A percentile compares a stretch with the other conserved stretches of the same genome.
Evolutionary conservation across 1,140 invertebrate species (phyloP).

Genomic region (Mya arenaria): DNA sequence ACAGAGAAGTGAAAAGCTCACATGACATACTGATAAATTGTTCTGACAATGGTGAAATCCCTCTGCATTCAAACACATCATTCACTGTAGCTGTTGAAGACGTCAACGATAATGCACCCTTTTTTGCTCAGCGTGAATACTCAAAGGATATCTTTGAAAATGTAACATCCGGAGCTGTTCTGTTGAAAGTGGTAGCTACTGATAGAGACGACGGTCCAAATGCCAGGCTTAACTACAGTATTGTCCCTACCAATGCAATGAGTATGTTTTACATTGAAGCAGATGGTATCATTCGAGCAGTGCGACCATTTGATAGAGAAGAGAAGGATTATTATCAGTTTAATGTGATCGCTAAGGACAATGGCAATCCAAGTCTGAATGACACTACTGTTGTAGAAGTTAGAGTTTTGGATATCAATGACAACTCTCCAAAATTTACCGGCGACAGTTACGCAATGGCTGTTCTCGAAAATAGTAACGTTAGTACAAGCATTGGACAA

Average conservation of each 20-base stretch:
- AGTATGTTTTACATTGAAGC: constrained; percentile 62
- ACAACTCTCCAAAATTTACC: constrained; percentile 91
- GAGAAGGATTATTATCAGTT: constrained; percentile 37
- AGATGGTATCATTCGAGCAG: constrained; percentile 64
- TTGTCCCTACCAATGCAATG: constrained; percentile 22
- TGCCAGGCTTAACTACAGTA: constrained; percentile 60
- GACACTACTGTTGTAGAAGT: constrained; percentile 84
- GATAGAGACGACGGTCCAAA: constrained; percentile 72
- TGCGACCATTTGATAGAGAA: constrained; percentile 66
- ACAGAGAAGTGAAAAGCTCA: constrained; percentile 54
- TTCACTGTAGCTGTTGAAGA: constrained; percentile 74
- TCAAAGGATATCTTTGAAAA: constrained; percentile 66
- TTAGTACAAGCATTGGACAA: constrained; percentile 55
- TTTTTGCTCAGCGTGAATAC: constrained; percentile 61
- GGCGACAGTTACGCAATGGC: constrained; percentile 46
- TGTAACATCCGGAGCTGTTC: constrained; percentile 57
- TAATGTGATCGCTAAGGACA: constrained; percentile 58
- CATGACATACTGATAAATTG: constrained; percentile 64
- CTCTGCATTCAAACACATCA: constrained; percentile 60
- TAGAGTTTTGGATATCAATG: constrained; percentile 90
- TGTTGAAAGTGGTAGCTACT: constrained; percentile 68
- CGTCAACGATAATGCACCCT: constrained; percentile 74
- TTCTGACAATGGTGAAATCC: constrained; percentile 68
- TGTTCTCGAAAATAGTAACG: constrained; percentile 46
- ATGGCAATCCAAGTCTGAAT: constrained; percentile 82